Evolutionary conservation across 2,888 invertebrate genomes (phyloP).

Genomic region (Pandemis cinnamomeana): DNA sequence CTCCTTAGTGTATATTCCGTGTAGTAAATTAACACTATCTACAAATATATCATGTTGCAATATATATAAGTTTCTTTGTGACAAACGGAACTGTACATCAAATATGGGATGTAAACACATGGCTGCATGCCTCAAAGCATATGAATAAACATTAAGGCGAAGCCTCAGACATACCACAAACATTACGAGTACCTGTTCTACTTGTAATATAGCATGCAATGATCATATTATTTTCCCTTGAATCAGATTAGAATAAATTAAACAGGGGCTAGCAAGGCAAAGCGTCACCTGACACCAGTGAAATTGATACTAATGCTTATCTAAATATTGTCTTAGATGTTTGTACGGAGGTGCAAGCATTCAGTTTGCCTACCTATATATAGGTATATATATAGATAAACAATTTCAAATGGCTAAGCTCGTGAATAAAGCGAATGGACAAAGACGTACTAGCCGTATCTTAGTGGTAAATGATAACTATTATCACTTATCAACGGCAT

Average conservation of each 20-base stretch:
- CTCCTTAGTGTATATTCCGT: background rate
- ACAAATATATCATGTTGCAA: background rate
- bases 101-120: conserved; percentile 53
- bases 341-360: background rate
- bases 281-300: background rate
- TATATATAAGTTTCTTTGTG: conserved; percentile 31
- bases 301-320: conserved; percentile 11
- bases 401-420: conserved; percentile 8
- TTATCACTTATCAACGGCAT: conserved; percentile 65
- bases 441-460: conserved; percentile 67
- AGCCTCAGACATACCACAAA: conserved; percentile 60
- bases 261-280: background rate
- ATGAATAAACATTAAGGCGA: conserved; percentile 81
- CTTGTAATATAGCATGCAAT: conserved; percentile 51
- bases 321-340: conserved; percentile 9
- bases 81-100: conserved; percentile 51
- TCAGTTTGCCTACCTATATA: background rate
- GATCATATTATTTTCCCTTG: conserved; percentile 44
- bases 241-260: conserved; percentile 42
- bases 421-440: conserved; percentile 49
- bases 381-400: background rate
- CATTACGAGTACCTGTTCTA: conserved; percentile 48
- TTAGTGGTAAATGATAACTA: conserved; percentile 63
- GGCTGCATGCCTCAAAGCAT: conserved; percentile 68
- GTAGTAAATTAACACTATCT: too few relatives aligned